These are phyloP conservation scores for Gastrophryne carolinensis DNA, from an alignment of 2,797 vertebrate genomes.

Conservation along the genomic window DNA sequence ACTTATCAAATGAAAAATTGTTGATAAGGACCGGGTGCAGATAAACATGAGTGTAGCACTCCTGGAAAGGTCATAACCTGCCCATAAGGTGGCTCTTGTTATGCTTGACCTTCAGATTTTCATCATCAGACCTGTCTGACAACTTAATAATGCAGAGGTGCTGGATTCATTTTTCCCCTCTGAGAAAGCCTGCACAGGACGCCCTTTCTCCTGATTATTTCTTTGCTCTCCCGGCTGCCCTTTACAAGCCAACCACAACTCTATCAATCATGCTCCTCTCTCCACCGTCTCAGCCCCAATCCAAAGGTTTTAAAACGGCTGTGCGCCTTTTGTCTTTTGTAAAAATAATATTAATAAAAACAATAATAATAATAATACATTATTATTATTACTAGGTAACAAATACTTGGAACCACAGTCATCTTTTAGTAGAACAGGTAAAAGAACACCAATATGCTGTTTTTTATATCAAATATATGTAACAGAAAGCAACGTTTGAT, in stretches of 20 bases:
- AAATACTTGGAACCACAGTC: constrained; percentile 34
- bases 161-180: constrained; percentile 84
- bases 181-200: constrained; percentile 82
- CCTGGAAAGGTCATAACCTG: constrained; percentile 87
- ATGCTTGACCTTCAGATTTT: constrained; percentile 98
- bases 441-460: neutral
- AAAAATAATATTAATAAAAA: constrained; percentile 46
- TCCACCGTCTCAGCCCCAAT: constrained; percentile 72
- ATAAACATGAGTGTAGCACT: constrained; percentile 98
- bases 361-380: constrained; percentile 31
- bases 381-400: no score
- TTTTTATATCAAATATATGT: neutral
- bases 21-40: constrained; percentile 97
- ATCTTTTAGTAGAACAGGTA: neutral
- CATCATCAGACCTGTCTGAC: constrained; percentile 91
- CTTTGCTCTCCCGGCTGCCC: constrained; percentile 89
- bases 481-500: no score
- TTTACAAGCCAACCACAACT: constrained; percentile 97
- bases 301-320: constrained; percentile 67
- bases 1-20: constrained; percentile 99
- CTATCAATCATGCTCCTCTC: constrained; percentile 92
- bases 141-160: constrained; percentile 94
- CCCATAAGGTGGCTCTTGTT: constrained; percentile 98
- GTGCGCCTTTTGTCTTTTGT: constrained; percentile 74
- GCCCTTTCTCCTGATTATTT: constrained; percentile 97